These are phyloP conservation scores for Halichondria panicea DNA, from an alignment of 37 sponge, comb jelly and placozoan genomes.

Conservation along the genomic window DNA sequence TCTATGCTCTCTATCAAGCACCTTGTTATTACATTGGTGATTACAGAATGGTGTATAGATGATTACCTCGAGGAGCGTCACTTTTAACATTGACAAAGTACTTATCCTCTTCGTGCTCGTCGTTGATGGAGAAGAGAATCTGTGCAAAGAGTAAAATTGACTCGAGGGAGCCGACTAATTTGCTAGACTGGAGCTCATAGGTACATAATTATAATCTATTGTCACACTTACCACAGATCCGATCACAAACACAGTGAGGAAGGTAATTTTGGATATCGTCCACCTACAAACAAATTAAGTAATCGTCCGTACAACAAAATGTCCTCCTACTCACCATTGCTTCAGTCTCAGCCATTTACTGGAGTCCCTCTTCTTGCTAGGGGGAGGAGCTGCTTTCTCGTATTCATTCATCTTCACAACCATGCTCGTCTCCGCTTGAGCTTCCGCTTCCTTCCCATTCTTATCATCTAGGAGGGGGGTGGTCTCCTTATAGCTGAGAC, in stretches of 20 bases:
- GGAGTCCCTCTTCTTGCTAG: not conserved
- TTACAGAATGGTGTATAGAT: not conserved
- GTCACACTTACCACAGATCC: not conserved
- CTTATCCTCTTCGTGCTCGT: slow-evolving; percentile 41
- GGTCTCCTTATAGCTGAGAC: not conserved
- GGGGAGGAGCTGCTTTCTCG: not conserved
- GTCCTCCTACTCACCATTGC: not conserved
- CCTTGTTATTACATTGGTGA: not conserved
- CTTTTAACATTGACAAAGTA: not conserved
- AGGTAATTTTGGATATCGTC: not conserved
- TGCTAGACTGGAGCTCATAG: not conserved
- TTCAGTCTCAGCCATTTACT: not conserved
- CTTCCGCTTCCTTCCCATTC: not conserved
- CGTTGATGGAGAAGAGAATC: slow-evolving; percentile 52
- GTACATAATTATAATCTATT: not conserved
- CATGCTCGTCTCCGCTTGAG: not conserved
- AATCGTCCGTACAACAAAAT: not conserved
- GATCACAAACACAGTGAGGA: not conserved
- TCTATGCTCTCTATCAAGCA: not conserved
- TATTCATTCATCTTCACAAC: not conserved
- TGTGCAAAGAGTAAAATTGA: not conserved
- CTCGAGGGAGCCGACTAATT: not conserved
- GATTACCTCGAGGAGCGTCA: not conserved
- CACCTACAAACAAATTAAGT: not conserved
- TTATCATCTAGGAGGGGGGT: not conserved